These are phyloP conservation scores for Drosophila kepulauana DNA, from an alignment of 1,140 invertebrate genomes.

Conservation along the genomic window DNA sequence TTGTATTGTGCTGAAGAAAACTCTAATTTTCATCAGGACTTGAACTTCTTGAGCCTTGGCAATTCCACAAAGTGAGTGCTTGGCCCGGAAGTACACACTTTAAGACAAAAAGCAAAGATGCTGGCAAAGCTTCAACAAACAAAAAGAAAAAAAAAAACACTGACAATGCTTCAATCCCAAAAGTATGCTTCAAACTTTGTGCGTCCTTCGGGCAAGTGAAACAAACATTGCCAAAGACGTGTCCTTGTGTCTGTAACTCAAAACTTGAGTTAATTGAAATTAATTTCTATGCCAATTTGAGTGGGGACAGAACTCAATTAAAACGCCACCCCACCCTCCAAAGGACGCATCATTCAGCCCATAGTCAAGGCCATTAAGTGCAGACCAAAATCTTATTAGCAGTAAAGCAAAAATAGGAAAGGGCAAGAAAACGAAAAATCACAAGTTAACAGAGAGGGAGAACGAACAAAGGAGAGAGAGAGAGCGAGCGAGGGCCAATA, in stretches of 20 bases:
- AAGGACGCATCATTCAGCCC: background rate
- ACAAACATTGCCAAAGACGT: conserved; percentile 16
- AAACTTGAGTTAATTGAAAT: conserved; percentile 75
- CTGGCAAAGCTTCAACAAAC: background rate
- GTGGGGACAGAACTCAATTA: conserved; percentile 73
- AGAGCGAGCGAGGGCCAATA: conserved; percentile 42
- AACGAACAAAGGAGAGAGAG: conserved; percentile 22
- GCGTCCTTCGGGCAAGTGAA: conserved; percentile 11
- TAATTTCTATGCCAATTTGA: conserved; percentile 79
- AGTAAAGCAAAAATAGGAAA: conserved; percentile 62
- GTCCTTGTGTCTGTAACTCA: conserved; percentile 41
- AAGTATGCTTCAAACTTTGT: conserved; percentile 60
- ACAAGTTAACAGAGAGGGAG: conserved; percentile 37
- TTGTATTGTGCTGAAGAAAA: background rate
- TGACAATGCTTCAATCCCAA: conserved; percentile 41
- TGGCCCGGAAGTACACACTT: conserved; percentile 8
- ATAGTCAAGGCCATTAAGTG: conserved; percentile 71
- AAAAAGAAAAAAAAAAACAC: conserved; percentile 5
- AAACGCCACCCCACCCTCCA: conserved; percentile 35
- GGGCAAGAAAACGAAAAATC: conserved; percentile 44
- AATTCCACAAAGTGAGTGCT: conserved; percentile 10
- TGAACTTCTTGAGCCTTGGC: background rate
- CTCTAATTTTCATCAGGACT: background rate
- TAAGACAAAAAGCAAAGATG: conserved; percentile 9
- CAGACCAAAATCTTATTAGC: conserved; percentile 80